phyloP scores from a whole-genome alignment of 64 coral and sea anemone genomes.

The Catalaphyllia jardinei region DNA sequence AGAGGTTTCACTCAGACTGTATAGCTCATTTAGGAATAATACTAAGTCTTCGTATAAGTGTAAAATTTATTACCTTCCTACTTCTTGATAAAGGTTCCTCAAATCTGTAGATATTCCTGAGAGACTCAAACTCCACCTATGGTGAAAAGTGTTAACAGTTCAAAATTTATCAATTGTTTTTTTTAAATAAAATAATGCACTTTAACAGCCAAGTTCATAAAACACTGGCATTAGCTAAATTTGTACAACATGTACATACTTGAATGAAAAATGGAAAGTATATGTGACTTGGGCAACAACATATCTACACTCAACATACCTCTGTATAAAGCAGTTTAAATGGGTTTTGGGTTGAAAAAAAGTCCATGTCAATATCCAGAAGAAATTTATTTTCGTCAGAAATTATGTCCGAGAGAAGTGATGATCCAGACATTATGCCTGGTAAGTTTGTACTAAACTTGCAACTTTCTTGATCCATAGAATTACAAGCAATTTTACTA shows the following conservation, averaged over 20 bases:
- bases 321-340: constrained; percentile 86
- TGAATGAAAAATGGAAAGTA: too few species aligned
- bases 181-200: too few species aligned
- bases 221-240: too few species aligned
- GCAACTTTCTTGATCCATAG: not conserved
- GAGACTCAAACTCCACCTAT: constrained; percentile 57
- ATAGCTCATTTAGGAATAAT: too few species aligned
- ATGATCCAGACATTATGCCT: not conserved
- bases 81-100: constrained; percentile 18
- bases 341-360: constrained; percentile 95
- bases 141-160: not conserved
- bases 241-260: too few species aligned
- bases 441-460: not conserved
- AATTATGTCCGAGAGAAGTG: not conserved
- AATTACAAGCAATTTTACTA: not conserved
- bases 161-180: too few species aligned
- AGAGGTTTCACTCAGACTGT: too few species aligned
- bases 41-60: not conserved
- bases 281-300: too few species aligned
- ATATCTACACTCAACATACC: constrained; percentile 24
- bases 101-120: constrained; percentile 53
- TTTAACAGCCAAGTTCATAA: too few species aligned
- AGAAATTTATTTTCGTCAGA: constrained; percentile 40
- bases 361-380: constrained; percentile 97
- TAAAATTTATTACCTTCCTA: constrained; percentile 19